Conservation (phyloP, 2,797 vertebrate genomes). For the Philypnodon macrostomus region DNA sequence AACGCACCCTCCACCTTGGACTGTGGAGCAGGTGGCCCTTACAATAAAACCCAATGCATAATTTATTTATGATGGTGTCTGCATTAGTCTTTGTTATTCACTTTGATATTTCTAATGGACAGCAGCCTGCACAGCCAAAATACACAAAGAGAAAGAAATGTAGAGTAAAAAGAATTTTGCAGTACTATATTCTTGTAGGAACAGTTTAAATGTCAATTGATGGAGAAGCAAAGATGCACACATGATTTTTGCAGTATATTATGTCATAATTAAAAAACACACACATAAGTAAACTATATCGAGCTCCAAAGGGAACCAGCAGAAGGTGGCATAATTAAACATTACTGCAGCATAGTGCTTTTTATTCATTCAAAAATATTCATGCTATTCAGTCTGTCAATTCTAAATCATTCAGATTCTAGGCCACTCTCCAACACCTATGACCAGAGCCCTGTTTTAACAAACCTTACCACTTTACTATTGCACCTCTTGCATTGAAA, state of each 20-base stretch:
- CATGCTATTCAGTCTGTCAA: constrained; percentile 12
- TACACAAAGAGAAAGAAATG: too few species aligned
- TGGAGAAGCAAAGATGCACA: too few species aligned
- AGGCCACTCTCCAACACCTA: constrained; percentile 10
- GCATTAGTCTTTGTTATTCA: constrained; percentile 43
- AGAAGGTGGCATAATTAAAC: constrained; percentile 4
- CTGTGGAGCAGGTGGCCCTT: constrained; percentile 59
- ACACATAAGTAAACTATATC: too few species aligned
- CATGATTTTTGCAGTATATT: too few species aligned
- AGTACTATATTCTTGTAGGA: too few species aligned
- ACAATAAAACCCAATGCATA: constrained; percentile 63
- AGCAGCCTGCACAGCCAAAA: constrained; percentile 3
- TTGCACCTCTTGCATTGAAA: constrained; percentile 14
- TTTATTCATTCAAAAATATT: constrained; percentile 20
- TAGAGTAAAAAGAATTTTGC: too few species aligned
- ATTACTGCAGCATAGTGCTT: constrained; percentile 14
- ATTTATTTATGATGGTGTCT: constrained; percentile 51
- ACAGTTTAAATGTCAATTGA: too few species aligned
- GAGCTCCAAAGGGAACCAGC: too few species aligned
- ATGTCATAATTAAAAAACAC: too few species aligned
- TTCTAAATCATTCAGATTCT: constrained; percentile 14
- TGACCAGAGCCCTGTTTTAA: constrained; percentile 9
- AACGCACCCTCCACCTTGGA: constrained; percentile 51
- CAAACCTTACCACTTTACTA: constrained; percentile 4
- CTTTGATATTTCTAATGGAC: constrained; percentile 40